Evolutionary conservation across 2,888 invertebrate species (phyloP), one percentile per base, ranked within the genome.

Genomic region (Parasteatoda lunata): DNA sequence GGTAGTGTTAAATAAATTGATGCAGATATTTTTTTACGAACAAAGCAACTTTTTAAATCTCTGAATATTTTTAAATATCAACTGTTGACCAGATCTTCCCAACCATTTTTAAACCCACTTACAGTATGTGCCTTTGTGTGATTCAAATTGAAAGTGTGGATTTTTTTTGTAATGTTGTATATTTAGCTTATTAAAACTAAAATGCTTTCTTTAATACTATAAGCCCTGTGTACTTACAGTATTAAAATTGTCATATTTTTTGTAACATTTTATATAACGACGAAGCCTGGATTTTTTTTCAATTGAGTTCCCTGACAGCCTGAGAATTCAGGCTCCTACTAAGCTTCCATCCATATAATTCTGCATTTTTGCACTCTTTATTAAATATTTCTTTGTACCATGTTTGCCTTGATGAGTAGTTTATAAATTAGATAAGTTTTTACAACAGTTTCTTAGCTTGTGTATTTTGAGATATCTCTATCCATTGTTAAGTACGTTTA

Each of bases 141-240:
- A 54, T 54, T 80, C 65, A 68, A 77, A 66, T 79, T 75, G 79
- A 70, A 78, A 83, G 69, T 78, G 8, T 73, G 11, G 52, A 77
- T 45, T 30, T 45, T 48, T 68, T 84, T 85, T 77, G 54, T 77
- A 77, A 80, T 71, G 79, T 80, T 85, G 70, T 85, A 85, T 64
- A 65, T 69, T 79, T 73, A 66, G 65, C 72, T 15, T 64, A 30
- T 47, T 52, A 59, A 68, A 51, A 68, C 15, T 78, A 73, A 68
- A 72, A 75, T 76, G 80, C 85, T 80, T 80, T 77, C 71, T 52
- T 80, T 76, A 85, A 79, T 71, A 71, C 77, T 80, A 76, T 75
- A 77, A 80, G 85, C 80, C 76, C 77, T 80, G 79, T 76, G 76
- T 85, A 85, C 85, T 85, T 80, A 85, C 85, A 85, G 85, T 85